A percentile compares a stretch with the other conserved stretches of the same genome.
These are phyloP conservation scores for Dicycla oo DNA, from an alignment of 2,888 invertebrate species.

Conservation along the genomic window DNA sequence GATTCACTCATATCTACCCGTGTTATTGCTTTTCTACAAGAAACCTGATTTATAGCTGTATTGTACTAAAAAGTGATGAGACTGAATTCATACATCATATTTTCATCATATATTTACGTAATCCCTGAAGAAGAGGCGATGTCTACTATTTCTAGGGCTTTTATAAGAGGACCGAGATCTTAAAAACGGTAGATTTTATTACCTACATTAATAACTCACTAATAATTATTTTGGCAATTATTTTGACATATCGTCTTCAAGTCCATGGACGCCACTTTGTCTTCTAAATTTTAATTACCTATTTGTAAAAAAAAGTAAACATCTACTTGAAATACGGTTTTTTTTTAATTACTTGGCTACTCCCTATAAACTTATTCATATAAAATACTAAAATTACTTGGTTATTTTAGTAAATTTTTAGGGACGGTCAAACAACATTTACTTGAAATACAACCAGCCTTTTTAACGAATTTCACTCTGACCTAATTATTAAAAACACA, in stretches of 20 bases:
- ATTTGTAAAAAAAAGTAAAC: too few relatives aligned
- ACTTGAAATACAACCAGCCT: slow-evolving; percentile 5
- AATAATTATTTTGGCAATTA: too few relatives aligned
- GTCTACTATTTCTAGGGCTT: slow-evolving; percentile 5
- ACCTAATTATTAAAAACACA: slow-evolving; percentile 12
- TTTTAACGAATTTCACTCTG: slow-evolving; percentile 8
- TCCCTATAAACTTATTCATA: not conserved
- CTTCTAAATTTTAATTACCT: too few relatives aligned
- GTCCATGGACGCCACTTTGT: too few relatives aligned
- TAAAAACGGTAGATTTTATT: not conserved
- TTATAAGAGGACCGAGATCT: not conserved
- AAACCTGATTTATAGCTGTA: slow-evolving; percentile 21
- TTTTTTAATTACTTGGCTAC: not conserved
- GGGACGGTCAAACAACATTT: slow-evolving; percentile 17
- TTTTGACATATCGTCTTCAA: too few relatives aligned
- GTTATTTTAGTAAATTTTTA: slow-evolving; percentile 30
- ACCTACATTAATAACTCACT: too few relatives aligned
- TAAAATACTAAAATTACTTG: slow-evolving; percentile 4
- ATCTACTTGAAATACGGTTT: too few relatives aligned
- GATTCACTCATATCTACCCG: not conserved
- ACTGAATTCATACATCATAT: slow-evolving; percentile 23
- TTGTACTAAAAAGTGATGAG: slow-evolving; percentile 18
- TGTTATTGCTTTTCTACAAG: slow-evolving; percentile 1
- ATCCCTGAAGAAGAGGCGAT: not conserved
- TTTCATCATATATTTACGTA: slow-evolving; percentile 22